Evolutionary conservation across 2,113 vertebrate species (phyloP).

Genomic region (Labeo catla): DNA sequence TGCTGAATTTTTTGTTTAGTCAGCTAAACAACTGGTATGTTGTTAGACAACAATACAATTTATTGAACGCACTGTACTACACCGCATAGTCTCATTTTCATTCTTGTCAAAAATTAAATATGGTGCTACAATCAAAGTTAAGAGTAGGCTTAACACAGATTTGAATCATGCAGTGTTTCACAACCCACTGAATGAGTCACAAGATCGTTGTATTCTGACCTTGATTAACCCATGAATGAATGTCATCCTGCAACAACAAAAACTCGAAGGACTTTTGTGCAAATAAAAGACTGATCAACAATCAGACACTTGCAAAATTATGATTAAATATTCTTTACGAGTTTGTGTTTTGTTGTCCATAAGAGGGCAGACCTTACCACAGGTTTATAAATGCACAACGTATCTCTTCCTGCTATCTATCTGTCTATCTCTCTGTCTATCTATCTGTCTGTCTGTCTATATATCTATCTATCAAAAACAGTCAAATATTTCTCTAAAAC

Average conservation of each 20-base stretch:
- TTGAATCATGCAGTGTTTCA: too few species aligned
- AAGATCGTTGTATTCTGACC: too few species aligned
- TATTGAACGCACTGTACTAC: too few species aligned
- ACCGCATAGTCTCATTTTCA: too few species aligned
- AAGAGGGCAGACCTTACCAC: conserved; percentile 42
- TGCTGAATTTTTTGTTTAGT: too few species aligned
- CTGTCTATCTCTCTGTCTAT: not conserved
- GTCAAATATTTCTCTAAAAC: not conserved
- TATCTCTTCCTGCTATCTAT: not conserved
- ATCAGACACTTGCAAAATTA: not conserved
- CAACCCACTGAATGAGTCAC: too few species aligned
- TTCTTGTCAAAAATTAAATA: too few species aligned
- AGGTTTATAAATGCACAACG: not conserved
- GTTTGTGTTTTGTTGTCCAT: conserved; percentile 3
- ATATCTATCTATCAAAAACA: not conserved
- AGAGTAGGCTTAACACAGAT: not conserved
- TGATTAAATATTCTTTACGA: not conserved
- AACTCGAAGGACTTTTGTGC: not conserved
- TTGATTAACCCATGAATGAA: too few species aligned
- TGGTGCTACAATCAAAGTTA: not conserved
- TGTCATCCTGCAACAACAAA: not conserved
- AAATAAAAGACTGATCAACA: not conserved
- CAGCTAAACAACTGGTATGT: too few species aligned
- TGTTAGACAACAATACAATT: too few species aligned
- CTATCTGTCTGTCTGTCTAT: not conserved